Evolutionary conservation across 1,140 invertebrate genomes (phyloP).

Genomic region (Heliothis virescens): DNA sequence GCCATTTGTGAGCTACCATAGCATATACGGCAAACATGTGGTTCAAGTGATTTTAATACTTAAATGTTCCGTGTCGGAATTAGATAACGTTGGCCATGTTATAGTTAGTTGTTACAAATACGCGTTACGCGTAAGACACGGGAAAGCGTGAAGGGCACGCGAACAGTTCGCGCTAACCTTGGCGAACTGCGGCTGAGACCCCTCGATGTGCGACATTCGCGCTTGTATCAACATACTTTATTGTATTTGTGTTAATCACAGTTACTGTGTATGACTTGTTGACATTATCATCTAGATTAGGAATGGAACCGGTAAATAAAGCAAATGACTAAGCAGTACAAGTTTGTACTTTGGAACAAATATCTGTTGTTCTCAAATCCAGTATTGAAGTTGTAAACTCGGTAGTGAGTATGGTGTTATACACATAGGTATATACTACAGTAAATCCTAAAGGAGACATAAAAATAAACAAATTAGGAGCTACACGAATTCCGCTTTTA

Average conservation of each 20-base stretch:
- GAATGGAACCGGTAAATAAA: too few species aligned
- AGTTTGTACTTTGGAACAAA: too few species aligned
- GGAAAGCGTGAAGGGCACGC: slow-evolving; percentile 73
- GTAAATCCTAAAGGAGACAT: too few species aligned
- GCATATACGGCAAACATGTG: slow-evolving; percentile 3
- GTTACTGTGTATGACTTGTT: background rate
- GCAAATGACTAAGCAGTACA: too few species aligned
- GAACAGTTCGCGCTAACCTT: slow-evolving; percentile 55
- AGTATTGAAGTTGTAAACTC: too few species aligned
- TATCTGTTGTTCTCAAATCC: too few species aligned
- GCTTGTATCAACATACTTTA: background rate
- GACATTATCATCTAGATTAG: too few species aligned
- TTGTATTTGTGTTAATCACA: background rate
- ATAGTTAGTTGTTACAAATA: slow-evolving; percentile 40
- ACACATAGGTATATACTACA: too few species aligned
- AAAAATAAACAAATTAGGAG: too few species aligned
- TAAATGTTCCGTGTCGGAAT: slow-evolving; percentile 24
- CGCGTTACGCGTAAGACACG: slow-evolving; percentile 42
- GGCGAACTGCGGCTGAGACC: slow-evolving; percentile 31
- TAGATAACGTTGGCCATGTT: slow-evolving; percentile 15
- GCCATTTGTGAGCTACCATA: slow-evolving; percentile 7
- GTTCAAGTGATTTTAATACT: slow-evolving; percentile 18
- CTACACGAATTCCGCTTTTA: too few species aligned
- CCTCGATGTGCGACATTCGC: slow-evolving; percentile 47
- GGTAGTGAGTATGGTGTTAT: too few species aligned